A percentile compares a stretch with the other conserved stretches of the same genome.
These are phyloP conservation scores for Beroe ovata DNA, from an alignment of 37 sponge, comb jelly and placozoan genomes.

Conservation along the genomic window DNA sequence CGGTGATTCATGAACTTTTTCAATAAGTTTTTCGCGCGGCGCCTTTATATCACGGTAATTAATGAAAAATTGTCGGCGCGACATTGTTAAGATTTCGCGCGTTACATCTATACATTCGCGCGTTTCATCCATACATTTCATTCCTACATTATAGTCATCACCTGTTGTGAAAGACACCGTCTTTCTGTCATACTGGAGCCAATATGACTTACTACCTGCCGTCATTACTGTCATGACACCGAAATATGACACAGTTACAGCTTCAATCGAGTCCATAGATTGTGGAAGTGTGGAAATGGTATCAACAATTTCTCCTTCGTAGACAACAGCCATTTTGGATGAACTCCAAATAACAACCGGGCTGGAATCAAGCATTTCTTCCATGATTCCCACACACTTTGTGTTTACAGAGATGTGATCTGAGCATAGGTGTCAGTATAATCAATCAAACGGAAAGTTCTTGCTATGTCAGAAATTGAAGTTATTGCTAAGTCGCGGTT, in stretches of 20 bases:
- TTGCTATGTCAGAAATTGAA: no score
- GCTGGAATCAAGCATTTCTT: neutral
- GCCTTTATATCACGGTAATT: neutral
- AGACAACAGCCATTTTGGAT: neutral
- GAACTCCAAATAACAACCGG: slow-evolving; percentile 24
- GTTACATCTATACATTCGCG: no score
- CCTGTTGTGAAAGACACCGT: neutral
- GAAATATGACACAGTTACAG: slow-evolving; percentile 39
- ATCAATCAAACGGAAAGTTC: no score
- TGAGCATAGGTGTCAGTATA: no score
- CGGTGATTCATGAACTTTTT: no score
- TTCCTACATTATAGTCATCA: no score
- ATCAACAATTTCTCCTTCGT: neutral
- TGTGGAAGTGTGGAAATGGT: neutral
- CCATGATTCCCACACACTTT: neutral
- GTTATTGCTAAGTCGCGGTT: no score
- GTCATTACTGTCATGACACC: neutral
- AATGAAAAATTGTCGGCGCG: neutral
- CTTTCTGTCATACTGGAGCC: neutral
- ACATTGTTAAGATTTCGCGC: neutral
- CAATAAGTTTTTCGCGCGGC: no score
- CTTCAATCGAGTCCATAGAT: neutral
- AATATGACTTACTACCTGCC: neutral
- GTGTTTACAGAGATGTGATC: slow-evolving; percentile 30
- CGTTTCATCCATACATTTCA: no score